These are phyloP conservation scores for Rhodinocichla rosea DNA, from an alignment of 2,113 vertebrate genomes.

Conservation along the genomic window DNA sequence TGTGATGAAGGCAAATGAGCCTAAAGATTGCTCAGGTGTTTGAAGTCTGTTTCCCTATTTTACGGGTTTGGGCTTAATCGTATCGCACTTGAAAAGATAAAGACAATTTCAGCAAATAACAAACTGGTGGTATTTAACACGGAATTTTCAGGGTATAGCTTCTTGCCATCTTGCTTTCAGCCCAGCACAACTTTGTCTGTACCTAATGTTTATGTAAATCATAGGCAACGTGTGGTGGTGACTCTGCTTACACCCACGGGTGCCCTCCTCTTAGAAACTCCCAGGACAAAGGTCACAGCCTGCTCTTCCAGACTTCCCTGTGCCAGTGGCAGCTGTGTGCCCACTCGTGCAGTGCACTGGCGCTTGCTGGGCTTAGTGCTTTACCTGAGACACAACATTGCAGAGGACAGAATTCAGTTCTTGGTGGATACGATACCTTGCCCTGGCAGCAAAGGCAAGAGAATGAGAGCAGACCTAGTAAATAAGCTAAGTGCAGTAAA, in stretches of 20 bases:
- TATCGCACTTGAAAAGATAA: background rate
- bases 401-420: background rate
- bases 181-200: background rate
- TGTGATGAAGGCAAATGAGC: too few relatives aligned
- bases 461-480: background rate
- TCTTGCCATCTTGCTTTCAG: fast-evolving
- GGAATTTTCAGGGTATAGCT: background rate
- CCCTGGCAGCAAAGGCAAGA: background rate
- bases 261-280: background rate
- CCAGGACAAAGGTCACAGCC: background rate
- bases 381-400: background rate
- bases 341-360: fast-evolving
- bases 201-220: background rate
- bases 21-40: background rate
- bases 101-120: background rate
- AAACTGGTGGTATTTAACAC: background rate
- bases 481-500: background rate
- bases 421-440: fast-evolving
- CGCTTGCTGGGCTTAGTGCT: background rate
- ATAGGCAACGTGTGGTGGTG: fast-evolving
- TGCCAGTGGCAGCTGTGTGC: fast-evolving
- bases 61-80: background rate
- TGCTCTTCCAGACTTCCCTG: background rate
- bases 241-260: too few relatives aligned
- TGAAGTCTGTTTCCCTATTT: fast-evolving